Evolutionary conservation across 2,797 vertebrate genomes (phyloP), one percentile per base, ranked within the genome.

Genomic region (Myotis daubentonii): DNA sequence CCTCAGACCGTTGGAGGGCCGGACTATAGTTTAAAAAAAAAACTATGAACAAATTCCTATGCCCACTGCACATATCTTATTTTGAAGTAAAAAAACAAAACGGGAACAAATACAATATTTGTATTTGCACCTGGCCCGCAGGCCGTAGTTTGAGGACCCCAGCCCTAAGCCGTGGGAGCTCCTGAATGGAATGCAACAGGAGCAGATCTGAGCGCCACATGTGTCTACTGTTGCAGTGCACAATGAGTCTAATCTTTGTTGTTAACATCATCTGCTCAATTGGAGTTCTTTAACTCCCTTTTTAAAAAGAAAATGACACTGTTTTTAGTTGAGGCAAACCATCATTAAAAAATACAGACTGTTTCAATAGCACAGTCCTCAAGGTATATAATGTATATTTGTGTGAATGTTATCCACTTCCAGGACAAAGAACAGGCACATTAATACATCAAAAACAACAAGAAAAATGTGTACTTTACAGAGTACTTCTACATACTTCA

Each of bases 251-350:
- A 65, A 33, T 53, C 51, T 38, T 76, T 38, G 30, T 23, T 60
- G 49, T 44, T 49, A 53, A 68, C n/a, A 20, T 38, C 66, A 51
- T 1, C 68, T 92, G 79, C 85, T 96, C 53, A 81, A 41, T 68
- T 4, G 36, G 62, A 55, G 44, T 79, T 92, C 44, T 87, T 60
- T 44, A 87, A 79, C n/a, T 62, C 60, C 47, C 10, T 53, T 93
- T 87, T 60, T 25, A 82, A 92, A 94, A 91, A 82, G 66, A 74
- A 89, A 93, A 84, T 15, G 28, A 78, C 4, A 20, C 60, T 91
- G 55, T 44, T 87, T 94, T 96, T 70, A 85, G 66, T 49, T 83
- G 33, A 87, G 72, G 84, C 38, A 89, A 95, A 83, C 28, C 11
- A 60, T 76, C 33, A 83, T 51, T 88, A 79, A 72, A 94, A 96